phyloP scores from a whole-genome alignment of 2,888 invertebrate species.

The Cheilosia grossa region DNA sequence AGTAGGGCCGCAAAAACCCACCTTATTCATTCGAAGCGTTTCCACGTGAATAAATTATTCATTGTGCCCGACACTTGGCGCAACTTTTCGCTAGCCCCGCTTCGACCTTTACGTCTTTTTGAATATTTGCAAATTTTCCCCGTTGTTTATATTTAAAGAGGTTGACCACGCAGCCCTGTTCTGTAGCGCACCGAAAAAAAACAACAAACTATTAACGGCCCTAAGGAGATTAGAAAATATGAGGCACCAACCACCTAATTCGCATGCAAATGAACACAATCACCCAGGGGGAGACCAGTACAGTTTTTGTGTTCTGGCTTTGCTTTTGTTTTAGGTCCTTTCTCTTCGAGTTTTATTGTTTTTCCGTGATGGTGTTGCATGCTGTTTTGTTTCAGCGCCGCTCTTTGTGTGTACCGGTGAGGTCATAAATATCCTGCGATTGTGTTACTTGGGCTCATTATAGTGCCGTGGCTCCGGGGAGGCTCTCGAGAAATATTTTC shows the following conservation, averaged over 20 bases:
- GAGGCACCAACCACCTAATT: slow-evolving; percentile 54
- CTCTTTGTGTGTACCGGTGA: slow-evolving; percentile 42
- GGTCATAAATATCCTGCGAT: slow-evolving; percentile 63
- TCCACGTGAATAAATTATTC: slow-evolving; percentile 21
- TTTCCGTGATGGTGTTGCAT: slow-evolving; percentile 46
- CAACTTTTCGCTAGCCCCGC: not conserved
- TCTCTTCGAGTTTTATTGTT: slow-evolving; percentile 38
- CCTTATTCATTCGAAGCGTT: not conserved
- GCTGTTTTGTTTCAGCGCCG: slow-evolving; percentile 60
- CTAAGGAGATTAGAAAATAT: slow-evolving; percentile 16
- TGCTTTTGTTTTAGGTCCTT: slow-evolving; percentile 30
- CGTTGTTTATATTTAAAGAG: slow-evolving; percentile 7
- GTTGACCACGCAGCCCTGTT: slow-evolving; percentile 1
- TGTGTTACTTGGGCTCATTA: slow-evolving; percentile 20
- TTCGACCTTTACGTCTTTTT: not conserved
- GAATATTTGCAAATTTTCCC: not conserved
- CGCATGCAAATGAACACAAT: slow-evolving; percentile 67
- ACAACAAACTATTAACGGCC: slow-evolving; percentile 15
- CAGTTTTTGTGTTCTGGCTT: slow-evolving; percentile 3
- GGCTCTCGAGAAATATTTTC: slow-evolving; percentile 40
- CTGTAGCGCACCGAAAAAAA: not conserved
- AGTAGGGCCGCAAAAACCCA: slow-evolving; percentile 5
- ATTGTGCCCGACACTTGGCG: slow-evolving; percentile 16
- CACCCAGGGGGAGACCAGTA: slow-evolving; percentile 39
- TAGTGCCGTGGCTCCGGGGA: slow-evolving; percentile 3